These are phyloP conservation scores for Drosophila subsilvestris DNA, from an alignment of 2,888 invertebrate species.

Conservation along the genomic window DNA sequence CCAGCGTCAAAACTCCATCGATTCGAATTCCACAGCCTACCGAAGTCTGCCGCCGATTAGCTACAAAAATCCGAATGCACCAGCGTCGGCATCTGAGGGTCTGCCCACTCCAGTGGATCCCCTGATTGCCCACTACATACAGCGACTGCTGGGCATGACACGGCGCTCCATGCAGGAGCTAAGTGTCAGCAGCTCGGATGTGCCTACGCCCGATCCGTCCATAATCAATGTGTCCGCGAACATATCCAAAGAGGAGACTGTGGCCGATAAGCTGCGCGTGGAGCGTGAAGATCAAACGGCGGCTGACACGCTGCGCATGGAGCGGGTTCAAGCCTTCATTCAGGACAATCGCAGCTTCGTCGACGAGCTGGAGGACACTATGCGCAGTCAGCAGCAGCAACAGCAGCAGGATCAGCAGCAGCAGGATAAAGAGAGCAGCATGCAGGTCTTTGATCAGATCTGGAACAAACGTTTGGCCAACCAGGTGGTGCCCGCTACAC, in stretches of 20 bases:
- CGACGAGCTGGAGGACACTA: constrained; percentile 79
- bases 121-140: constrained; percentile 84
- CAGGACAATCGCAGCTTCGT: constrained; percentile 82
- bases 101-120: constrained; percentile 74
- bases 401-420: constrained; percentile 12
- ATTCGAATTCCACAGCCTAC: constrained; percentile 80
- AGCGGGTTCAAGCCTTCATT: constrained; percentile 79
- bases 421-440: constrained; percentile 52
- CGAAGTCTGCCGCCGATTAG: constrained; percentile 72
- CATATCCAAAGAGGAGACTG: not conserved
- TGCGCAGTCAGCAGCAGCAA: constrained; percentile 48
- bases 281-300: constrained; percentile 36
- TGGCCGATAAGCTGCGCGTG: not conserved
- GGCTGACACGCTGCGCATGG: constrained; percentile 58
- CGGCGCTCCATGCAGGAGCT: constrained; percentile 85
- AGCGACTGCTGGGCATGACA: constrained; percentile 85
- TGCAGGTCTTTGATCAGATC: constrained; percentile 65
- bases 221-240: constrained; percentile 82
- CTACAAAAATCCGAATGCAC: constrained; percentile 35
- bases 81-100: not conserved
- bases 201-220: constrained; percentile 85
- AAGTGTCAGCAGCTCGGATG: constrained; percentile 84
- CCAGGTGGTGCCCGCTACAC: not conserved
- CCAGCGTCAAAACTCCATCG: constrained; percentile 67
- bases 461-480: constrained; percentile 69